phyloP scores from a whole-genome alignment of 2,113 vertebrate genomes.

The Rhabdomys dilectus region DNA sequence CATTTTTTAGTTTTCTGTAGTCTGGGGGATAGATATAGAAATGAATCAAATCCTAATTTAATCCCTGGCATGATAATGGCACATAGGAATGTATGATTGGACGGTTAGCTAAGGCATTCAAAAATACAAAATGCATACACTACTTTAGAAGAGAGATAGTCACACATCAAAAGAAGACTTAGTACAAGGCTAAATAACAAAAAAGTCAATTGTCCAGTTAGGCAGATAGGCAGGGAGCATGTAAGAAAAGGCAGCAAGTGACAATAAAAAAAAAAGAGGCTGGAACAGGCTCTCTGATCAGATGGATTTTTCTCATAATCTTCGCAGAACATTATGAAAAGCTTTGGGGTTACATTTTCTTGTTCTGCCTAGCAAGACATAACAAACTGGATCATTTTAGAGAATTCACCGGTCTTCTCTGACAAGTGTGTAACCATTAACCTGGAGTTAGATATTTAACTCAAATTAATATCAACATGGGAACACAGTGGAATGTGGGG shows the following conservation, averaged over 20 bases:
- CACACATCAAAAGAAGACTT: neutral
- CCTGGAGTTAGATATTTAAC: neutral
- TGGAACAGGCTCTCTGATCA: neutral
- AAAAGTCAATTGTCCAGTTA: neutral
- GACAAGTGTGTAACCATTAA: neutral
- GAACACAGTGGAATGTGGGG: neutral
- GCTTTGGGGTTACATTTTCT: rapidly evolving
- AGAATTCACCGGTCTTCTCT: neutral
- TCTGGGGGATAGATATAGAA: neutral
- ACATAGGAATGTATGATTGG: neutral
- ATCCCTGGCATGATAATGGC: neutral
- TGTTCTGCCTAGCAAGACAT: neutral
- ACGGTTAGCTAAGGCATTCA: neutral
- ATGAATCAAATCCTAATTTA: neutral
- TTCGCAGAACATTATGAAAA: neutral
- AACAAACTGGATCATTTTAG: neutral
- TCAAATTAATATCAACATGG: neutral
- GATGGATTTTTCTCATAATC: neutral
- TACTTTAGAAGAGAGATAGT: neutral
- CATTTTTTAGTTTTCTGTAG: neutral
- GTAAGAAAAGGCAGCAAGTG: neutral
- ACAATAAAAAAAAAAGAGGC: neutral
- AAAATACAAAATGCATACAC: neutral
- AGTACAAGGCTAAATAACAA: neutral
- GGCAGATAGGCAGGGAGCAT: neutral